A percentile compares a stretch with the other conserved stretches of the same genome.
Conservation (phyloP, 2,888 invertebrate genomes). For the Syrista parreyssii region DNA sequence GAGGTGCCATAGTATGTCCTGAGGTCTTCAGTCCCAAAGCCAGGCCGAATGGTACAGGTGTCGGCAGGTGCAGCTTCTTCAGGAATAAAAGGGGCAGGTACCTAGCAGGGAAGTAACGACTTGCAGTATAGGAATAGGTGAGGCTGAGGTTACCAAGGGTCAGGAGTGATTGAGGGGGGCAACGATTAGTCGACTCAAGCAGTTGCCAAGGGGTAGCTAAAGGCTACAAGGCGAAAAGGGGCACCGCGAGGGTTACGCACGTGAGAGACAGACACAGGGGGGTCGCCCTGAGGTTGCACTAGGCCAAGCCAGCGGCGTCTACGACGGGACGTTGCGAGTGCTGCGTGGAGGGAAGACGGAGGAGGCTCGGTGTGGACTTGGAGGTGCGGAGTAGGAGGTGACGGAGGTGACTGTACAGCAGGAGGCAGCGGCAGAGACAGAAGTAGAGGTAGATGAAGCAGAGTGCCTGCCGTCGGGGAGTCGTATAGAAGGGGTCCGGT, state of each 20-base stretch:
- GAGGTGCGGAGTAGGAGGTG: conserved; percentile 13
- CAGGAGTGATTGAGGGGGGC: not conserved
- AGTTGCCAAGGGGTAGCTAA: not conserved
- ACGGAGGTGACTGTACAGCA: conserved; percentile 24
- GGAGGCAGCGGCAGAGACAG: conserved; percentile 21
- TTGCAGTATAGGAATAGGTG: not conserved
- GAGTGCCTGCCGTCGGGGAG: conserved; percentile 6
- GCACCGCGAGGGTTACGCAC: not conserved
- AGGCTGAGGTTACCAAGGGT: not conserved
- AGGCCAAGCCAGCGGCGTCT: not conserved
- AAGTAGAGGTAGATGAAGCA: conserved; percentile 12
- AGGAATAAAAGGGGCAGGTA: not conserved
- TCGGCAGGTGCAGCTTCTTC: not conserved
- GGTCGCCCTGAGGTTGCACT: not conserved
- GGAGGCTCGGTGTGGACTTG: not conserved
- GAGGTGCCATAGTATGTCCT: not conserved
- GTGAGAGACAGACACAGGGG: not conserved
- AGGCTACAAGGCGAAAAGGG: not conserved
- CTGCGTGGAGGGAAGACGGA: not conserved
- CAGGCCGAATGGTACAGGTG: not conserved
- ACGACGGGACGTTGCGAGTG: not conserved
- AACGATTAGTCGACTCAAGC: not conserved
- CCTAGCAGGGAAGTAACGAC: not conserved
- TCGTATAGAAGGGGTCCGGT: conserved; percentile 60
- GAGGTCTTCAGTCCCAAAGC: not conserved